Percentiles rank a stretch among this genome's conserved stretches.
phyloP scores from a whole-genome alignment of 2,797 vertebrate genomes.

The Hemibagrus guttatus region DNA sequence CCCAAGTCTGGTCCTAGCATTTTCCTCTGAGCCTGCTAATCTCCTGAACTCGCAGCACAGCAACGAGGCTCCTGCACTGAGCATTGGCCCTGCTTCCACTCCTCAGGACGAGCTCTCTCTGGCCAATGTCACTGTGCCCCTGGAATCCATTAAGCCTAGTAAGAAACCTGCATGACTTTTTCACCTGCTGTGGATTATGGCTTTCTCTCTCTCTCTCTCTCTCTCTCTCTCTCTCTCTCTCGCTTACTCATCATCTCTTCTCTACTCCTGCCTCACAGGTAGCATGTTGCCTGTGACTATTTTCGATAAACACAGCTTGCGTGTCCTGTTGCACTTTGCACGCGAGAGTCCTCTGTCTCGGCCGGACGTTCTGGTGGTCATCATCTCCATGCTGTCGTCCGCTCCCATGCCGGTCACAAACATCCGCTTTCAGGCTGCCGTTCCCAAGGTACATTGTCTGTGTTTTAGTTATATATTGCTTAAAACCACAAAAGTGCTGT shows the following conservation, averaged over 20 bases:
- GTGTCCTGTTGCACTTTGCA: slow-evolving; percentile 93
- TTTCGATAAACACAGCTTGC: slow-evolving; percentile 92
- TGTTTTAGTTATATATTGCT: background rate
- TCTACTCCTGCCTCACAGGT: slow-evolving; percentile 71
- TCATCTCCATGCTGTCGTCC: slow-evolving; percentile 96
- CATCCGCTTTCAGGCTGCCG: slow-evolving; percentile 94
- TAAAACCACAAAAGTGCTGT: background rate
- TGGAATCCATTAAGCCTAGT: slow-evolving; percentile 97
- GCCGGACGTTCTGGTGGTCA: slow-evolving; percentile 91
- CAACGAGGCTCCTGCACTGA: slow-evolving; percentile 61
- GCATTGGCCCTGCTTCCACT: slow-evolving; percentile 59
- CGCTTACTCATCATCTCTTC: background rate
- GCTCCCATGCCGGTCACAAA: slow-evolving; percentile 88
- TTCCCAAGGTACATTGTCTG: slow-evolving; percentile 84
- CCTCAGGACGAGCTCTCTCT: slow-evolving; percentile 78
- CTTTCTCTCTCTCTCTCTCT: too few relatives aligned
- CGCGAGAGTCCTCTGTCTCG: slow-evolving; percentile 84
- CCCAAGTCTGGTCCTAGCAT: slow-evolving; percentile 52
- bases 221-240: background rate
- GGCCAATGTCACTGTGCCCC: slow-evolving; percentile 84
- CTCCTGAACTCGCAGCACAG: slow-evolving; percentile 59
- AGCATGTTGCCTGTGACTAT: slow-evolving; percentile 92
- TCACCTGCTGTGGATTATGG: background rate
- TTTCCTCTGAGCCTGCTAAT: slow-evolving; percentile 60
- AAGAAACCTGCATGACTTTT: slow-evolving; percentile 49